Conservation (phyloP, 2,113 vertebrate species). For the Scatophagus argus region DNA sequence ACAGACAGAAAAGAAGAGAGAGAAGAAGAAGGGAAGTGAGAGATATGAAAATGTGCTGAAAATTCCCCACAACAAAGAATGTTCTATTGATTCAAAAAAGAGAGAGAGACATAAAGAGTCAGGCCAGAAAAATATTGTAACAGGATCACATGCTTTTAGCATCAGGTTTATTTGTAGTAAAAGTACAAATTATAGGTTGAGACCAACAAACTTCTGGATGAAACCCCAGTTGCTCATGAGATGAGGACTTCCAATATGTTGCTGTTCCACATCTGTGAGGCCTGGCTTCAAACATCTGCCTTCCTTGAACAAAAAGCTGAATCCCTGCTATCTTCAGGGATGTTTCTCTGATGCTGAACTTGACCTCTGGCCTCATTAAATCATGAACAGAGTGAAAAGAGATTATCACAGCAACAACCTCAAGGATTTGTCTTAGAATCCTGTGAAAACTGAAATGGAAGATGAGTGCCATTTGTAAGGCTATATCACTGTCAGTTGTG, state of each 20-base stretch:
- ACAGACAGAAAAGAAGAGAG: neutral
- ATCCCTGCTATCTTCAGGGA: neutral
- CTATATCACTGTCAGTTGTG: too few species aligned
- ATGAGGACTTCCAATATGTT: neutral
- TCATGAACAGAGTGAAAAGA: neutral
- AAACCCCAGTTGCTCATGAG: neutral
- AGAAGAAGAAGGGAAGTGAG: neutral
- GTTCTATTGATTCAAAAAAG: neutral
- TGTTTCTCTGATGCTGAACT: neutral
- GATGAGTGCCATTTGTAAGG: too few species aligned
- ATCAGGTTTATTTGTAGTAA: too few species aligned
- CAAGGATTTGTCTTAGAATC: too few species aligned
- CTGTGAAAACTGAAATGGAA: too few species aligned
- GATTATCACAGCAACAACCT: neutral
- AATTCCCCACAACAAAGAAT: neutral
- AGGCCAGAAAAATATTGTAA: neutral
- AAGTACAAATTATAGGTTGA: neutral
- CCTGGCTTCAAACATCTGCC: neutral
- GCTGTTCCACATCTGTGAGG: neutral
- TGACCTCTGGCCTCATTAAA: neutral
- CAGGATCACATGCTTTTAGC: neutral
- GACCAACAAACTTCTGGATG: neutral
- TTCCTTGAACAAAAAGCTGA: neutral
- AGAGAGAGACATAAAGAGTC: neutral
- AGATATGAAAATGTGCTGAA: neutral